Conservation (phyloP, 2,797 vertebrate genomes). For the Sternarchorhynchus goeldii region DNA sequence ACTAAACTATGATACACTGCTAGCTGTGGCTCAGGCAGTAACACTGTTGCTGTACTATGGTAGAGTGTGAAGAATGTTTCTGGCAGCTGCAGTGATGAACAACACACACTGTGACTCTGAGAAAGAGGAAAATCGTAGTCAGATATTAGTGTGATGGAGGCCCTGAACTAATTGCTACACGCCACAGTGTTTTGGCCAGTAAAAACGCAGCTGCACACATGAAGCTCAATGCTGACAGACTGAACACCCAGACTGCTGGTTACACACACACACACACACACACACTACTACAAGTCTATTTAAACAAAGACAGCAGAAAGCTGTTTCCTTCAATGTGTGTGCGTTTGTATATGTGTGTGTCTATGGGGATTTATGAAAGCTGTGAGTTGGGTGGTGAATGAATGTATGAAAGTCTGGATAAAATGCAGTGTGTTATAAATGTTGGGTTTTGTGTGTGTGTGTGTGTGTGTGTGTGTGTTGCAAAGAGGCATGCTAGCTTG, state of each 20-base stretch:
- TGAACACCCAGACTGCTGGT: not conserved
- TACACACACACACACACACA: conserved; percentile 25
- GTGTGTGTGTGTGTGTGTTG: not conserved
- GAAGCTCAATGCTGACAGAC: not conserved
- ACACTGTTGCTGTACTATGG: not conserved
- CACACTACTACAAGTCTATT: conserved; percentile 20
- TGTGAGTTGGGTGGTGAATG: not conserved
- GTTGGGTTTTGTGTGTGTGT: conserved; percentile 5
- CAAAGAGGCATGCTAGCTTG: not conserved
- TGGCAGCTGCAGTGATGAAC: not conserved
- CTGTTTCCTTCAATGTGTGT: conserved; percentile 20
- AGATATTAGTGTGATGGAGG: no score
- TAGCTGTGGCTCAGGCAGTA: not conserved
- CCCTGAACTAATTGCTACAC: not conserved
- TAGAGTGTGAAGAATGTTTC: not conserved
- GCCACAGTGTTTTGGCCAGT: not conserved
- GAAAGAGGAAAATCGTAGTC: no score
- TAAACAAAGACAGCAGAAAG: conserved; percentile 23
- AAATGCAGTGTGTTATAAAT: conserved; percentile 6
- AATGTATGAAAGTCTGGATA: conserved; percentile 27
- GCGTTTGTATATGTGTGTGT: conserved; percentile 17
- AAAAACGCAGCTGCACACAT: not conserved
- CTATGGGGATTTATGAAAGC: no score
- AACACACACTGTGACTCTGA: no score
- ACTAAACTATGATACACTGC: not conserved